Evolutionary conservation across 2,113 vertebrate species (phyloP).

Genomic region (Ctenomys sociabilis): DNA sequence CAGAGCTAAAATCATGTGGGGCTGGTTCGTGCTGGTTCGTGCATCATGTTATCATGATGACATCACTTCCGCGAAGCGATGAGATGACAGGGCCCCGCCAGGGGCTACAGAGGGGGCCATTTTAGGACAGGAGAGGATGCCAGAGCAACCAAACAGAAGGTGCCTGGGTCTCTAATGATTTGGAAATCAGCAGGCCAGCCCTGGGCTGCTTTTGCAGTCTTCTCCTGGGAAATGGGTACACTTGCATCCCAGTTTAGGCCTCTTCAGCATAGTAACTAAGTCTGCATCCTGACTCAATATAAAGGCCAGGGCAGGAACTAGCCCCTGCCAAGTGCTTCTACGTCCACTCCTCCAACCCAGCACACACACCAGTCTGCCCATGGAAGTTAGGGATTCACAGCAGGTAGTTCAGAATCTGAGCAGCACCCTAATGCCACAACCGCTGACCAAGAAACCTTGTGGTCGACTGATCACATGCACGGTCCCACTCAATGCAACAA

Average conservation of each 20-base stretch:
- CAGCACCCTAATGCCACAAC: not conserved
- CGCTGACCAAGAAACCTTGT: not conserved
- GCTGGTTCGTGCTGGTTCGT: not conserved
- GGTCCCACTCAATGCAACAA: not conserved
- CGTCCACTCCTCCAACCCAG: not conserved
- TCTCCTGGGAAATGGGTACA: not conserved
- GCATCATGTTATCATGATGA: not conserved
- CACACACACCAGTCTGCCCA: not conserved
- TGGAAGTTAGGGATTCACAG: not conserved
- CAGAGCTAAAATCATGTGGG: not conserved
- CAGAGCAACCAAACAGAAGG: not conserved
- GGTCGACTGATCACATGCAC: not conserved
- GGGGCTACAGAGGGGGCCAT: not conserved
- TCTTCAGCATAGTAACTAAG: not conserved
- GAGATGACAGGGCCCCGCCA: not conserved
- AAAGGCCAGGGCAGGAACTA: not conserved
- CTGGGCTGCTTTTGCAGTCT: not conserved
- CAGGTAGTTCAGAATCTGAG: not conserved
- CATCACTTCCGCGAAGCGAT: too few relatives aligned
- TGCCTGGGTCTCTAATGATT: not conserved
- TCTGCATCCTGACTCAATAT: not conserved
- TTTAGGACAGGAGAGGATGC: not conserved
- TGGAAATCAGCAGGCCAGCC: not conserved
- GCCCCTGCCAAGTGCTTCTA: not conserved
- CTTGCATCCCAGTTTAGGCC: not conserved